These are phyloP conservation scores for rat (Rattus norvegicus) DNA, from an alignment of 2,113 vertebrate species.

Conservation along the genomic window DNA sequence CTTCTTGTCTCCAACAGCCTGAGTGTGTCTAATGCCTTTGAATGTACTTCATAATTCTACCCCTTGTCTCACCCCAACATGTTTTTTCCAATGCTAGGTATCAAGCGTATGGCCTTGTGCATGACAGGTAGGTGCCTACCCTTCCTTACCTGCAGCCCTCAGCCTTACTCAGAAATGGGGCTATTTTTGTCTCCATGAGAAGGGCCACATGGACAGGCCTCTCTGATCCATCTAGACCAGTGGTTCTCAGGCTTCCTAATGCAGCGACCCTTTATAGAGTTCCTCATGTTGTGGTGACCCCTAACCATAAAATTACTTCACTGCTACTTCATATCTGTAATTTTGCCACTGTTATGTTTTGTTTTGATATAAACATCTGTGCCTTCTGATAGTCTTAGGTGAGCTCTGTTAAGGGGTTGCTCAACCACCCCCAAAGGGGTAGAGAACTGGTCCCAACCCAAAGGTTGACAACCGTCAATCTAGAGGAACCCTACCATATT, in stretches of 20 bases:
- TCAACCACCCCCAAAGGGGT: neutral
- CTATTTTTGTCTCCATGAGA: neutral
- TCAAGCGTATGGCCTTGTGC: neutral
- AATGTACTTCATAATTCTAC: neutral
- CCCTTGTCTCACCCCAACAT: neutral
- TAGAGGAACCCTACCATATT: neutral
- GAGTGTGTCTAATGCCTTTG: neutral
- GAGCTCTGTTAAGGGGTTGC: too few relatives aligned
- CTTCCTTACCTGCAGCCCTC: neutral
- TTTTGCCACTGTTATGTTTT: neutral
- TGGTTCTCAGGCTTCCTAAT: too few relatives aligned
- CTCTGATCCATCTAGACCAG: neutral
- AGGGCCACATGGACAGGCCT: neutral
- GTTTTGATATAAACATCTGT: neutral
- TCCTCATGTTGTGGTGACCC: too few relatives aligned
- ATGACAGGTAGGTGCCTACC: neutral
- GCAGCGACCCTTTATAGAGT: too few relatives aligned
- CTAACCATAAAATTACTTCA: too few relatives aligned
- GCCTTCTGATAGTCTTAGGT: neutral
- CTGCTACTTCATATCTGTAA: neutral
- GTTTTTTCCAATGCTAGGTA: neutral
- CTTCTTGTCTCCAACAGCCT: neutral
- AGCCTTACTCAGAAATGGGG: neutral
- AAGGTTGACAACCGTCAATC: neutral
- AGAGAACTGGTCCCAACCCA: neutral